Percentiles rank a stretch among this genome's conserved stretches.
Conservation (phyloP, 2,888 invertebrate species). For the Mantis religiosa region DNA sequence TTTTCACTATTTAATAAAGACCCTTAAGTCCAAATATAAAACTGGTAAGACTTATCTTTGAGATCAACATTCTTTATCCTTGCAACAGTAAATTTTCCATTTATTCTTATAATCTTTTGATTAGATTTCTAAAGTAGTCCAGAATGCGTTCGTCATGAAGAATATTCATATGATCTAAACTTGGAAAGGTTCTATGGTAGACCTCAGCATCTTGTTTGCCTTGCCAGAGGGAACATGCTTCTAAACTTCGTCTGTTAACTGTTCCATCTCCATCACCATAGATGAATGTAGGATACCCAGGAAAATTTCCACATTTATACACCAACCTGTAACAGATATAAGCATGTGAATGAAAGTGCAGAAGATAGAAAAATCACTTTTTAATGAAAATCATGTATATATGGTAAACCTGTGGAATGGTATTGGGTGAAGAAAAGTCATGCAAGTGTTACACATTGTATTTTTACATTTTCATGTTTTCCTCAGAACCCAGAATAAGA, state of each 20-base stretch:
- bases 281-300: conserved; percentile 65
- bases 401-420: too few relatives aligned
- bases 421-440: too few relatives aligned
- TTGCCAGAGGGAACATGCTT: conserved; percentile 78
- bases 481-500: too few relatives aligned
- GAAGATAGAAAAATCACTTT: too few relatives aligned
- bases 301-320: conserved; percentile 65
- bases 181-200: conserved; percentile 56
- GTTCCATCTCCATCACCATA: conserved; percentile 95
- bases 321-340: conserved; percentile 49
- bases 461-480: too few relatives aligned
- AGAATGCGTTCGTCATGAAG: conserved; percentile 60
- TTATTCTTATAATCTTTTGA: background rate
- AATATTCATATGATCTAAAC: conserved; percentile 76
- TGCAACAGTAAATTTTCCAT: background rate
- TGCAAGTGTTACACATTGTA: too few relatives aligned
- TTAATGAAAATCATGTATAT: too few relatives aligned
- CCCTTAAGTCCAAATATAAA: background rate
- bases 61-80: background rate
- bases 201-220: conserved; percentile 60
- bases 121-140: conserved; percentile 54
- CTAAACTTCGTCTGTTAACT: conserved; percentile 83
- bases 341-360: background rate
- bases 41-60: background rate
- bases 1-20: background rate